Evolutionary conservation across 2,797 vertebrate genomes (phyloP).

Genomic region (Gephyroberyx darwinii): DNA sequence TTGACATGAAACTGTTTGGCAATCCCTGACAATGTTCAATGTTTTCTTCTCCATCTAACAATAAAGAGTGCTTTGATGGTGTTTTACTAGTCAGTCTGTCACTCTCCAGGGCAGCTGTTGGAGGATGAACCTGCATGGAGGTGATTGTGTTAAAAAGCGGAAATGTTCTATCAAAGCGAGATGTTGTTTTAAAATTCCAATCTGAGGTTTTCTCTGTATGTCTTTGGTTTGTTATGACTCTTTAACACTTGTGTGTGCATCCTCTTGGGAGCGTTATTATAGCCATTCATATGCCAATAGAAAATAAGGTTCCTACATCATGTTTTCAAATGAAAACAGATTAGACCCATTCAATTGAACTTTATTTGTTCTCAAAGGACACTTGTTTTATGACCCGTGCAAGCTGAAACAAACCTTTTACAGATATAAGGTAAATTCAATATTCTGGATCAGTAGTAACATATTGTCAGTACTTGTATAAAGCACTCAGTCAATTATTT

Average conservation of each 20-base stretch:
- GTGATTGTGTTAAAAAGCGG: too few relatives aligned
- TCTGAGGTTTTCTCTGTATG: background rate
- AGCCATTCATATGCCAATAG: background rate
- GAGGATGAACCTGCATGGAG: too few relatives aligned
- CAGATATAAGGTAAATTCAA: background rate
- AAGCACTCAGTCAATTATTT: background rate
- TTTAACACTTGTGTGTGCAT: background rate
- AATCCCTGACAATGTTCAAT: too few relatives aligned
- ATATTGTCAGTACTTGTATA: background rate
- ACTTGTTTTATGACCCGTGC: slow-evolving; percentile 35
- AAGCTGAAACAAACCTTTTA: slow-evolving; percentile 25
- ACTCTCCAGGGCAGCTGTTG: too few relatives aligned
- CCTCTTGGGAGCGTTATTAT: background rate
- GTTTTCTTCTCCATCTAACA: too few relatives aligned
- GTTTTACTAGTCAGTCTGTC: too few relatives aligned
- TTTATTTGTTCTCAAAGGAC: slow-evolving; percentile 53
- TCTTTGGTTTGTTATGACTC: background rate
- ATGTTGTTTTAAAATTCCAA: background rate
- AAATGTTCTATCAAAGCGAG: background rate
- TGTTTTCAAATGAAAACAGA: background rate
- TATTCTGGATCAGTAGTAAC: slow-evolving; percentile 6
- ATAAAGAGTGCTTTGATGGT: too few relatives aligned
- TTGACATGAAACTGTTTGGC: too few relatives aligned
- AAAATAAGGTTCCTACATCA: background rate
- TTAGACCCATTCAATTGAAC: background rate